Percentiles rank a stretch among this genome's conserved stretches.
These are phyloP conservation scores for Byasa hedistus DNA, from an alignment of 2,888 invertebrate species.

Conservation along the genomic window DNA sequence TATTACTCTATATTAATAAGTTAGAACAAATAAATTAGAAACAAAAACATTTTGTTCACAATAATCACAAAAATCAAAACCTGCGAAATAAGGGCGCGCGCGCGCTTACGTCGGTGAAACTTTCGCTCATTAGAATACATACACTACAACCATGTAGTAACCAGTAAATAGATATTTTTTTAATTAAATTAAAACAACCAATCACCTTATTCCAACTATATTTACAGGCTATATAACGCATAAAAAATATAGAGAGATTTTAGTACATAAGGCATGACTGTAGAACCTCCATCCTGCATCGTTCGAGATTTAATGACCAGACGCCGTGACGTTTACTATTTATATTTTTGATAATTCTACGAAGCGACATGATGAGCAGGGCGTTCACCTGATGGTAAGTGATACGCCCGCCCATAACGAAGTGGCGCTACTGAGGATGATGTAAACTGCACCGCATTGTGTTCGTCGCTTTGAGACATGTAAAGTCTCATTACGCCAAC, in stretches of 20 bases:
- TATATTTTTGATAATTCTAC: not conserved
- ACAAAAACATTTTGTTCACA: conserved; percentile 79
- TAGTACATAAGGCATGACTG: conserved; percentile 48
- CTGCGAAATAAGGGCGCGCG: conserved; percentile 41
- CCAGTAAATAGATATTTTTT: conserved; percentile 58
- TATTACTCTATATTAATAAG: conserved; percentile 55
- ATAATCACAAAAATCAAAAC: conserved; percentile 65
- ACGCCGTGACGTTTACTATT: conserved; percentile 38
- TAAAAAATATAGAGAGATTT: conserved; percentile 70
- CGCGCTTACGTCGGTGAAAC: conserved; percentile 48
- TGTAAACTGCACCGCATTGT: too few relatives aligned
- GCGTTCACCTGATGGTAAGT: too few relatives aligned
- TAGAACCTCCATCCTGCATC: conserved; percentile 25
- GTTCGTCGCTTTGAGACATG: too few relatives aligned
- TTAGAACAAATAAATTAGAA: conserved; percentile 77
- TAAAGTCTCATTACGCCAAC: too few relatives aligned
- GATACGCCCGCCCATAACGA: too few relatives aligned
- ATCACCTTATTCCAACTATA: conserved; percentile 60
- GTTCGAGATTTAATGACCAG: conserved; percentile 10
- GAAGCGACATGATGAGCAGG: too few relatives aligned
- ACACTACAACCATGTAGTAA: conserved; percentile 41
- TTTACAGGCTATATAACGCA: conserved; percentile 62
- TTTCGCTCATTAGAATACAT: conserved; percentile 38
- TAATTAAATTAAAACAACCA: conserved; percentile 67
- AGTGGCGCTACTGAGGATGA: too few relatives aligned